Percentiles rank a stretch among this genome's conserved stretches.
phyloP scores from a whole-genome alignment of 2,888 invertebrate species.

The Diadegma fenestrale region DNA sequence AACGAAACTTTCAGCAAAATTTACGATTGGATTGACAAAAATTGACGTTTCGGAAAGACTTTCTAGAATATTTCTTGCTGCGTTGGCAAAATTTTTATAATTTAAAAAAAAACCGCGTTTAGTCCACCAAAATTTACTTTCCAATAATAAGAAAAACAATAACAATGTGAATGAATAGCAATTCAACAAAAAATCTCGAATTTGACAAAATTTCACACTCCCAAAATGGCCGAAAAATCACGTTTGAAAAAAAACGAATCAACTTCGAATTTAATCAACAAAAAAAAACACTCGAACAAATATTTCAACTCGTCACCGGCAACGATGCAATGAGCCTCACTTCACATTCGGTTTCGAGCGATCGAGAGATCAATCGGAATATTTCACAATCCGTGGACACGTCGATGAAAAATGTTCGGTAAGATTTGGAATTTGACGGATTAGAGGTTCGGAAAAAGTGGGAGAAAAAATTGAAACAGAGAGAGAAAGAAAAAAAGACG shows the following conservation, averaged over 20 bases:
- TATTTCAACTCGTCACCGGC: constrained; percentile 13
- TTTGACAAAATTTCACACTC: too few species aligned
- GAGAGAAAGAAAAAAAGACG: not conserved
- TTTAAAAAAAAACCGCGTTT: too few species aligned
- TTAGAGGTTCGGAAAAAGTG: not conserved
- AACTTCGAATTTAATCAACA: not conserved
- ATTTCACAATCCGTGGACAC: constrained; percentile 42
- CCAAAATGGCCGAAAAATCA: not conserved
- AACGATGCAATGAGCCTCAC: constrained; percentile 41
- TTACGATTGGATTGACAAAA: too few species aligned
- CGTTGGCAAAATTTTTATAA: too few species aligned
- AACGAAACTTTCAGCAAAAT: too few species aligned
- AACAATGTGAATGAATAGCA: not conserved
- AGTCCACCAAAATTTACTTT: too few species aligned
- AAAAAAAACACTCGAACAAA: constrained; percentile 19
- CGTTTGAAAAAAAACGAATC: not conserved
- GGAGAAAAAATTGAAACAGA: not conserved
- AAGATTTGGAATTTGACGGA: not conserved
- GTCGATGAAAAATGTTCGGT: not conserved
- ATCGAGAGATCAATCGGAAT: constrained; percentile 14
- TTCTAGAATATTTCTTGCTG: too few species aligned
- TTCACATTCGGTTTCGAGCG: constrained; percentile 45
- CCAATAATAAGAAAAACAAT: not conserved
- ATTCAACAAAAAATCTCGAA: not conserved
- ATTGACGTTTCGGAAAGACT: too few species aligned